Base-by-base conservation (phyloP, 1,140 invertebrate genomes). In the Drosophila leontia region DNA sequence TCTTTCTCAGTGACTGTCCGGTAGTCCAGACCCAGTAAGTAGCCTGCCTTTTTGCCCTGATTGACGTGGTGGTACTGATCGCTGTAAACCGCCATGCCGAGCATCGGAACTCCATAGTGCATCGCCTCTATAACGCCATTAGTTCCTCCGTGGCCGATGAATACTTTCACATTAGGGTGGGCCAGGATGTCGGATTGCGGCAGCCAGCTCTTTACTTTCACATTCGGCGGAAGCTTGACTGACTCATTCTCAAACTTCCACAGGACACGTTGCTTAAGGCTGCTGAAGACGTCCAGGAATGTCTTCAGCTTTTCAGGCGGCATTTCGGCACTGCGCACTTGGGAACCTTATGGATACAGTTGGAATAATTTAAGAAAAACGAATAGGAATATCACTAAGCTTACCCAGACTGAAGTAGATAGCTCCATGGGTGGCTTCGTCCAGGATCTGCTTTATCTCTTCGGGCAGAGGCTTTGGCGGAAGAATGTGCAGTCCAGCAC, bases 161-260 rank as follows among this genome's bases (percentile, higher is more conserved):
- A n/a, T n/a, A n/a, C n/a, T n/a, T n/a, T n/a, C n/a, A n/a, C n/a
- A n/a, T n/a, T n/a, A n/a, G n/a, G n/a, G n/a, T n/a, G n/a, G n/a
- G n/a, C n/a, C n/a, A n/a, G n/a, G n/a, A n/a, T n/a, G n/a, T n/a
- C n/a, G n/a, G n/a, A n/a, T n/a, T n/a, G n/a, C n/a, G 95, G 95
- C 44, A 95, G 78, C 95, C 95, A 96, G 29, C 94, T 94, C 7
- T 92, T 83, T 7, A 94, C 88, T 60, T 94, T 94, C 0, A 96
- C 93, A 81, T 96, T 96, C 2, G 93, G 67, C 0, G 94, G 94
- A 23, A 92, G 86, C 74, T 92, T 92, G 7, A 95, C 70, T 0
- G 87, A 88, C 1, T 93, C 93, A 29, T 94, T 93, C 75, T 95
- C 95, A 74, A 94, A 94, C 83, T 96, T 96, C 95, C 95, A 95